These are phyloP conservation scores for Stomatorhinus ivindoensis DNA, from an alignment of 2,113 vertebrate species.

Conservation along the genomic window DNA sequence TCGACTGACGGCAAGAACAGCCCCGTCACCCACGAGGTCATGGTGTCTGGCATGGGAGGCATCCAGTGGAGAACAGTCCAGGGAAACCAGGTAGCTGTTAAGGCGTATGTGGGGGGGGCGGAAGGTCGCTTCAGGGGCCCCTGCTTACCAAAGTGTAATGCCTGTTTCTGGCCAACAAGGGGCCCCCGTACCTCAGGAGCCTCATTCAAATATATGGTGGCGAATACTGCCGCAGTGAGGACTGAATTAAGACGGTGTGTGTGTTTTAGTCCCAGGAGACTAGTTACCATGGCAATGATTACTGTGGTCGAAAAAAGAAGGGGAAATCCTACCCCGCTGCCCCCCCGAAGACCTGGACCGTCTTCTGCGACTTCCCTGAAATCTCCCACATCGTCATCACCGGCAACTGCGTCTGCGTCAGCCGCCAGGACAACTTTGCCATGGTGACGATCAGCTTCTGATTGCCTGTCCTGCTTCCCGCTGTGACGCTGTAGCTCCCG, in stretches of 20 bases:
- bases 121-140: too few relatives aligned
- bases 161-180: not conserved
- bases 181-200: not conserved
- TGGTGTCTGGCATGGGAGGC: slow-evolving; percentile 65
- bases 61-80: slow-evolving; percentile 67
- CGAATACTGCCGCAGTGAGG: not conserved
- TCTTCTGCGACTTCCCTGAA: slow-evolving; percentile 81
- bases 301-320: slow-evolving; percentile 33
- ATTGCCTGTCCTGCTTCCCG: not conserved
- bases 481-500: not conserved
- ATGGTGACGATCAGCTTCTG: slow-evolving; percentile 63
- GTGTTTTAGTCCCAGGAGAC: slow-evolving; percentile 43
- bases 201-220: not conserved
- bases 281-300: slow-evolving; percentile 38
- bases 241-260: not conserved
- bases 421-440: slow-evolving; percentile 73
- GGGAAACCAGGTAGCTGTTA: slow-evolving; percentile 29
- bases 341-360: slow-evolving; percentile 46
- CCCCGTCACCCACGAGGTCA: slow-evolving; percentile 59
- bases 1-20: slow-evolving; percentile 16
- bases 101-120: not conserved
- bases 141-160: not conserved
- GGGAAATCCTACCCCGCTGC: slow-evolving; percentile 20
- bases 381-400: slow-evolving; percentile 75
- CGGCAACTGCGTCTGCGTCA: slow-evolving; percentile 60